phyloP scores from a whole-genome alignment of 2,113 vertebrate genomes.

The Lophius piscatorius region DNA sequence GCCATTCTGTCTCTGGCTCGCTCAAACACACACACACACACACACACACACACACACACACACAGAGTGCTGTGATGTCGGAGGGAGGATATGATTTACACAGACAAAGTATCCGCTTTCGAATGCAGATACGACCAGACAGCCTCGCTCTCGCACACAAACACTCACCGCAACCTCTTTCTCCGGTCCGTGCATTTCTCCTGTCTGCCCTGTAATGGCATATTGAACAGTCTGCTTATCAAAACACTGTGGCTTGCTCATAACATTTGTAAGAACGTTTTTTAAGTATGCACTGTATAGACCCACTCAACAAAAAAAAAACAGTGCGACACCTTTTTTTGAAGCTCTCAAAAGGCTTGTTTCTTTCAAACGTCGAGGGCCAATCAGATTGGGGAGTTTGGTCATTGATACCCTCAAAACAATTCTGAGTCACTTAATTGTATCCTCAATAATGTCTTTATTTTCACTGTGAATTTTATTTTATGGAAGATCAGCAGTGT shows the following conservation, averaged over 20 bases:
- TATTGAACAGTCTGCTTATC: slow-evolving; percentile 25
- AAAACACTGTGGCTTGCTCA: slow-evolving; percentile 2
- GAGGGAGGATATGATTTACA: slow-evolving; percentile 16
- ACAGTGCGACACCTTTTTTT: too few relatives aligned
- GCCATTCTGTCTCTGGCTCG: neutral
- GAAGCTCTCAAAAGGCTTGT: neutral
- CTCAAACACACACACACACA: slow-evolving; percentile 4
- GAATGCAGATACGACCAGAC: slow-evolving; percentile 1
- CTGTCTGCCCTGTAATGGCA: slow-evolving; percentile 18
- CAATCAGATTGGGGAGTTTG: too few relatives aligned
- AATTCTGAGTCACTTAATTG: too few relatives aligned
- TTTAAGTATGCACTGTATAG: neutral
- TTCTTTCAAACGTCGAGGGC: too few relatives aligned
- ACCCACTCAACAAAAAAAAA: too few relatives aligned
- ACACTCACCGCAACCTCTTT: slow-evolving; percentile 1
- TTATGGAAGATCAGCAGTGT: too few relatives aligned
- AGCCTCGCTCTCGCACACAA: slow-evolving; percentile 1
- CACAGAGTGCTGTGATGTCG: slow-evolving; percentile 11
- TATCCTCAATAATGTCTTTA: too few relatives aligned
- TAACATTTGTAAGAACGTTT: neutral
- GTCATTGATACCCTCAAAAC: too few relatives aligned
- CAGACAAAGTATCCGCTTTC: slow-evolving; percentile 20
- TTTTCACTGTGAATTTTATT: too few relatives aligned
- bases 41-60: neutral
- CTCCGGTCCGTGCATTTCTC: neutral